A percentile compares a stretch with the other conserved stretches of the same genome.
phyloP scores from a whole-genome alignment of 2,113 vertebrate species.

The Baryphthengus martii region DNA sequence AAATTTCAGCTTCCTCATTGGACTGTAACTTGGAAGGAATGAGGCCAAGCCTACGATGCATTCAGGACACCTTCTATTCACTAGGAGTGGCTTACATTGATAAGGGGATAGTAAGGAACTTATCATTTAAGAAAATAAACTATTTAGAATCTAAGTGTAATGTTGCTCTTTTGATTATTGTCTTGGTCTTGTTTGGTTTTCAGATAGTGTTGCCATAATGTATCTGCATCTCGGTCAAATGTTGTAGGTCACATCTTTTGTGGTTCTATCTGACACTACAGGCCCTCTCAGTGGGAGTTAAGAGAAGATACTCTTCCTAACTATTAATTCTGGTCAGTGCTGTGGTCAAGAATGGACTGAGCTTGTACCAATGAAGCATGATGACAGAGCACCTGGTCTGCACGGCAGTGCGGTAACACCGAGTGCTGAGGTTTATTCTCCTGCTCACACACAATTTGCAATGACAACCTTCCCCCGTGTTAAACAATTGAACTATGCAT shows the following conservation, averaged over 20 bases:
- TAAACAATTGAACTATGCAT: not conserved
- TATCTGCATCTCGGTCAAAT: not conserved
- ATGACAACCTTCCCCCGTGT: not conserved
- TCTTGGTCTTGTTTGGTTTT: not conserved
- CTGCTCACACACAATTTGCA: not conserved
- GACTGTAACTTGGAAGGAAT: not conserved
- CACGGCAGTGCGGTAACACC: not conserved
- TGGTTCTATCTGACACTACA: not conserved
- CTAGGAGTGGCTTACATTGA: not conserved
- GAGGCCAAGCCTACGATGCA: not conserved
- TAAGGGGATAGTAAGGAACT: not conserved
- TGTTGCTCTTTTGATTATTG: not conserved
- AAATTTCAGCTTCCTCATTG: not conserved
- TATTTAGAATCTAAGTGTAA: not conserved
- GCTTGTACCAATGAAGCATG: not conserved
- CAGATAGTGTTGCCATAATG: not conserved
- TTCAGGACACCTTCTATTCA: not conserved
- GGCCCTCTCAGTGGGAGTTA: not conserved
- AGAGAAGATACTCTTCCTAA: not conserved
- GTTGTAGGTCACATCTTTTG: not conserved
- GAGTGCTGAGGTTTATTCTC: not conserved
- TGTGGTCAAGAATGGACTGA: not conserved
- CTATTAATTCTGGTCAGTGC: not conserved
- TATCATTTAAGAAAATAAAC: not conserved
- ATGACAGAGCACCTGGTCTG: not conserved